Evolutionary conservation across 2,888 invertebrate genomes (phyloP).

Genomic region (Drosophila rellima): DNA sequence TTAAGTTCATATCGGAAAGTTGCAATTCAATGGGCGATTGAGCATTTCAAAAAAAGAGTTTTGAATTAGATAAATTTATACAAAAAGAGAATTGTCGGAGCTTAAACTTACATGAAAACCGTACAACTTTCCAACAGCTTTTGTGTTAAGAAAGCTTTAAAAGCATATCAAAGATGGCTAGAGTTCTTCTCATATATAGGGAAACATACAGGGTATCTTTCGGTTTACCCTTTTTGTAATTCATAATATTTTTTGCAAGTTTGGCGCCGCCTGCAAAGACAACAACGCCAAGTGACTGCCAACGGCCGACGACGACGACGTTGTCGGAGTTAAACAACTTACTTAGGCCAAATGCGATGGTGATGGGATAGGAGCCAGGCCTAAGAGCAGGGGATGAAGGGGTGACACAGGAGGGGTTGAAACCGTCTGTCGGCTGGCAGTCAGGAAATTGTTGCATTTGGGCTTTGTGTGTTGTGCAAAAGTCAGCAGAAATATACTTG

Average conservation of each 20-base stretch:
- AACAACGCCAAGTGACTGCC: conserved; percentile 62
- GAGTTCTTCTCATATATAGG: too few relatives aligned
- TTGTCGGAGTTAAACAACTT: conserved; percentile 80
- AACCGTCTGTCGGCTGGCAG: conserved; percentile 43
- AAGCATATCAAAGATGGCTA: too few relatives aligned
- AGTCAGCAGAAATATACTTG: conserved; percentile 79
- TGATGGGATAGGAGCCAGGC: conserved; percentile 23
- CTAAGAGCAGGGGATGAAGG: not conserved
- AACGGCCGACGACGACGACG: conserved; percentile 42
- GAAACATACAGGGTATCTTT: conserved; percentile 33
- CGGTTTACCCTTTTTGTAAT: not conserved
- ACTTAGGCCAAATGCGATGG: conserved; percentile 63
- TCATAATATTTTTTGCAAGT: conserved; percentile 45
- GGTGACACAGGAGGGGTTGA: not conserved
- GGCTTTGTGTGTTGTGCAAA: conserved; percentile 72
- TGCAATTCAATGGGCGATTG: not conserved
- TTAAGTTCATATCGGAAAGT: not conserved
- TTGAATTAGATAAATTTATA: too few relatives aligned
- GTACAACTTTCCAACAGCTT: too few relatives aligned
- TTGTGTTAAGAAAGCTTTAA: too few relatives aligned
- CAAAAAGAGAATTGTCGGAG: too few relatives aligned
- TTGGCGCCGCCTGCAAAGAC: conserved; percentile 78
- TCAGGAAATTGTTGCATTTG: conserved; percentile 80
- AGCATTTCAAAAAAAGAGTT: too few relatives aligned
- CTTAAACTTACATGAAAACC: too few relatives aligned